Conservation (phyloP, 2,888 invertebrate genomes). For the Chalcis sispes region DNA sequence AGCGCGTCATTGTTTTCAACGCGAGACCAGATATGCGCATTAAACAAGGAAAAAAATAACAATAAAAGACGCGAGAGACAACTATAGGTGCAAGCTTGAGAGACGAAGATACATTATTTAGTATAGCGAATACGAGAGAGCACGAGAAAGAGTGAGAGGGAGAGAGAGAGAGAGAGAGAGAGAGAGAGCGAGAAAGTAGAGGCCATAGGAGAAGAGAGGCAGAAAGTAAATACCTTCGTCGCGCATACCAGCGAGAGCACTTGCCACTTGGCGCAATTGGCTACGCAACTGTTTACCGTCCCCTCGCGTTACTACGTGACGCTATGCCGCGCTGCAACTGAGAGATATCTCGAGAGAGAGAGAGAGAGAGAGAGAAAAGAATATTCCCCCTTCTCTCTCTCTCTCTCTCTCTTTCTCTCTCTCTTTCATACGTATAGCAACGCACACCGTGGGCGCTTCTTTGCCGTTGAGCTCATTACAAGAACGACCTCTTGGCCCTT, state of each 20-base stretch:
- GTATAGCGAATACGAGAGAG: slow-evolving; percentile 11
- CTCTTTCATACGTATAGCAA: too few relatives aligned
- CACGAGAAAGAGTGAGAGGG: slow-evolving; percentile 1
- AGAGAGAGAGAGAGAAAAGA: background rate
- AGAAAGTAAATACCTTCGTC: slow-evolving; percentile 44
- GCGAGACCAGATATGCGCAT: too few relatives aligned
- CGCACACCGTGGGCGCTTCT: too few relatives aligned
- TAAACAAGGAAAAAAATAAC: too few relatives aligned
- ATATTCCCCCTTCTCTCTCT: background rate
- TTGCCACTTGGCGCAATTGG: slow-evolving; percentile 74
- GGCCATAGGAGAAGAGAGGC: slow-evolving; percentile 8
- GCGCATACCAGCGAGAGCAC: slow-evolving; percentile 64
- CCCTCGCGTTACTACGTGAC: slow-evolving; percentile 70
- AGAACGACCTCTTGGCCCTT: too few relatives aligned
- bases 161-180: slow-evolving; percentile 26
- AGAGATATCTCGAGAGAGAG: background rate
- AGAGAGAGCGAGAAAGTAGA: background rate
- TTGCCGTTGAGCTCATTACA: too few relatives aligned
- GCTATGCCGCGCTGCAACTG: slow-evolving; percentile 66
- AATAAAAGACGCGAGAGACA: too few relatives aligned
- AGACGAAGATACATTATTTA: background rate
- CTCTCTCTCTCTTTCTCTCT: slow-evolving; percentile 5
- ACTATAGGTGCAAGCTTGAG: too few relatives aligned
- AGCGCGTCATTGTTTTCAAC: too few relatives aligned
- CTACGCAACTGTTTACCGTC: slow-evolving; percentile 74